Percentiles rank a stretch among this genome's conserved stretches.
Conservation (phyloP, 2,113 vertebrate species). For the Myiozetetes cayanensis region DNA sequence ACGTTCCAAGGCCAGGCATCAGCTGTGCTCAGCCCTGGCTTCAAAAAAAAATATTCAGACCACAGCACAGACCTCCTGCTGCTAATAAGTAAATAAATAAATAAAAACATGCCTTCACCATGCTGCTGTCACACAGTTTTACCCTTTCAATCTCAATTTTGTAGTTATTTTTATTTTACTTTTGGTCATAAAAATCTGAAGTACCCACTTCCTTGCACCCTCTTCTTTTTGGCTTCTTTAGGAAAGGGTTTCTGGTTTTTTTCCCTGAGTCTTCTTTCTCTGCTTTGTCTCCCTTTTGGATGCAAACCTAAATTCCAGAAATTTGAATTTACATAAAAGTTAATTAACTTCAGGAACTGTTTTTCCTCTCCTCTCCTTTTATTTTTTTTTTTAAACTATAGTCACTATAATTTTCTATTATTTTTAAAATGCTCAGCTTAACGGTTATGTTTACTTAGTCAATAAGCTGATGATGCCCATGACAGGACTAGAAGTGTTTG, state of each 20-base stretch:
- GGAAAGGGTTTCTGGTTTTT: neutral
- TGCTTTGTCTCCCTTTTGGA: neutral
- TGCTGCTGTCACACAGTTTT: neutral
- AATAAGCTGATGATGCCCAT: constrained; percentile 3
- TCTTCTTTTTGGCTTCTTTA: neutral
- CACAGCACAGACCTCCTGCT: constrained; percentile 2
- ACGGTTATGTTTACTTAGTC: constrained; percentile 36
- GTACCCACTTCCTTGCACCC: neutral
- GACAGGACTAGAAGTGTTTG: constrained; percentile 20
- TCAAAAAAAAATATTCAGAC: neutral
- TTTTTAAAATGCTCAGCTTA: neutral
- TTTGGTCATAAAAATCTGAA: neutral
- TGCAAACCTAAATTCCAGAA: neutral
- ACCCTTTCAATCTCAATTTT: neutral
- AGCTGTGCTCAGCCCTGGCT: constrained; percentile 25
- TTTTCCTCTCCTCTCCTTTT: neutral
- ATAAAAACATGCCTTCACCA: neutral
- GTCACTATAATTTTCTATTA: neutral
- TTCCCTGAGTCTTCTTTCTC: neutral
- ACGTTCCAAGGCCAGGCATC: constrained; percentile 20
- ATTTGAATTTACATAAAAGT: neutral
- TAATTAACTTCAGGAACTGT: neutral
- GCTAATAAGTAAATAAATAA: constrained; percentile 1
- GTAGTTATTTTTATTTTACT: neutral
- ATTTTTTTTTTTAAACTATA: neutral